phyloP scores from a whole-genome alignment of 2,113 vertebrate species.

The Panurus biarmicus region DNA sequence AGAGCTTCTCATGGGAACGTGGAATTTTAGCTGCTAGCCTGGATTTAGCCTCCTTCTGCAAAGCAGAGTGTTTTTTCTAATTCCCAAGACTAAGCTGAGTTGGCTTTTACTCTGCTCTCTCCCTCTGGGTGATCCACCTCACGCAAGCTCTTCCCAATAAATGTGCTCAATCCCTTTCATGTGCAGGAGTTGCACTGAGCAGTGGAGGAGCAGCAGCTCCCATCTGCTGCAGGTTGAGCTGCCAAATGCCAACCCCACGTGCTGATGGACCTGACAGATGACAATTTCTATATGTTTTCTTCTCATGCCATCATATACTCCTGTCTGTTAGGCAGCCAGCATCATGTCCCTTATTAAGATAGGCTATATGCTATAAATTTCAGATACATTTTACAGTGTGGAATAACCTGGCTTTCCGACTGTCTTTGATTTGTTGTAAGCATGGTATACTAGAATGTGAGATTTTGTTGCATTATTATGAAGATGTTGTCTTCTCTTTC shows the following conservation, averaged over 20 bases:
- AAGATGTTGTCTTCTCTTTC: neutral
- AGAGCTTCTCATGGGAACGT: neutral
- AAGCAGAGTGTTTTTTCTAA: neutral
- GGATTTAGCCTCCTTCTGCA: neutral
- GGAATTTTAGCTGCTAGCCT: neutral
- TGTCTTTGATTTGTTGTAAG: neutral
- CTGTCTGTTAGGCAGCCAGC: neutral
- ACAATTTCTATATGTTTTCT: neutral
- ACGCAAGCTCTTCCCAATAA: neutral
- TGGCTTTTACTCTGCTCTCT: neutral
- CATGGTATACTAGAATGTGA: neutral
- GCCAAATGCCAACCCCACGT: neutral
- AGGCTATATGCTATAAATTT: neutral
- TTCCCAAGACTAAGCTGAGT: neutral
- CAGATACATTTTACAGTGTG: neutral
- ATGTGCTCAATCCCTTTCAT: neutral
- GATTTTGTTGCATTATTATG: neutral
- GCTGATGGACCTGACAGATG: neutral
- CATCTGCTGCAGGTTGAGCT: neutral
- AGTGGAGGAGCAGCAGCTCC: neutral
- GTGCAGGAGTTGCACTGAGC: neutral
- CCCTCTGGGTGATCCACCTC: neutral
- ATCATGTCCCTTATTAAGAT: neutral
- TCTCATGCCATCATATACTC: neutral
- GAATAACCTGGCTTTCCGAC: neutral